Base-by-base conservation (phyloP, 1,140 invertebrate species). In the Drosophila teissieri region DNA sequence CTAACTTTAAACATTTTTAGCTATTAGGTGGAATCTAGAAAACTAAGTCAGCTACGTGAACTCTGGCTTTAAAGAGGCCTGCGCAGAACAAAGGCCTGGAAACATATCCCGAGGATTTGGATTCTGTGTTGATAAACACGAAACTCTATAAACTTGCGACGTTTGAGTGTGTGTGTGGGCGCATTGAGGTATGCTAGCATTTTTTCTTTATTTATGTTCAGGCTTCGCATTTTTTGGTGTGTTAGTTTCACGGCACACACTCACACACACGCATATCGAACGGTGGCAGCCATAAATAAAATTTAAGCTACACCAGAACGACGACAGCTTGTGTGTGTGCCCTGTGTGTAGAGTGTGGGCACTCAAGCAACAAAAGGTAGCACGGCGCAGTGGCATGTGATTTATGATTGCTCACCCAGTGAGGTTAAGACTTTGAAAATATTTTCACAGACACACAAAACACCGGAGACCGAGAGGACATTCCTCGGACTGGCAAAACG, bases 351-450 rank as follows among this genome's bases (percentile, higher is more conserved):
- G 12, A 10, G 31, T 75, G 54, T 45, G 57, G 80, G 83, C 83
- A 82, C 79, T 86, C 83, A 86, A 79, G 83, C 83, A 86, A 86
- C 83, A 86, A 86, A 86, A 86, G 83, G 83, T 86, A 81, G 83
- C 64, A 78, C 75, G 63, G 42, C 72, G 67, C 83, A 76, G 52
- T 76, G 79, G 83, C 79, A 86, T 88, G 88, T 88, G 83, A 86
- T 86, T 86, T 86, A 86, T 86, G 79, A 83, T 86, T 86, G 83
- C 83, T 83, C 83, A 86, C 83, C 75, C 83, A 76, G 79, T 88
- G 79, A 83, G 83, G 83, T 86, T 86, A 86, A 86, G 83, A 86
- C 83, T 86, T 88, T 88, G 83, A 88, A 86, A 86, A 86, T 86
- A 86, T 86, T 86, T 86, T 86, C 79, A 77, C 83, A 88, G 79